Evolutionary conservation across 2,888 invertebrate genomes (phyloP), one percentile per base, ranked within the genome.

Genomic region (Cephus pygmeus): DNA sequence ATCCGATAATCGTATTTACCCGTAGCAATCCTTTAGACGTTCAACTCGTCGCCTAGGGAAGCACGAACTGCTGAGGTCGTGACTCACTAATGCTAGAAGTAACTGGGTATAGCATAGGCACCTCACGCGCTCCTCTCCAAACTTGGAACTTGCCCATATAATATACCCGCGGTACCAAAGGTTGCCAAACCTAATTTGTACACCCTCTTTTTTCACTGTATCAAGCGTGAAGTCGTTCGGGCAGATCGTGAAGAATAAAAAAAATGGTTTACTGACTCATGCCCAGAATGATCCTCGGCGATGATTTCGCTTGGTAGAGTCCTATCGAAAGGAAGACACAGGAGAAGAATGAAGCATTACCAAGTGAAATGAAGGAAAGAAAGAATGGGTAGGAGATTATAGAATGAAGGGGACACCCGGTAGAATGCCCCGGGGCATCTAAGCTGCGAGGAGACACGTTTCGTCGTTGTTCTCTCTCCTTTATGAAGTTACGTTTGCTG

Each of bases 401-500:
- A 56, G 2, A 56, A 56, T 0, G 9, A 23, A 56, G 15, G 23
- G 23, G 56, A 56, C 56, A 56, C 23, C 56, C 56, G 56, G 6
- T 56, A 23, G 56, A 56, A 56, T 56, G 1, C 56, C 56, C 56
- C 9, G 11, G 56, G 56, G 56, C 23, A 56, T 56, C 23, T 23
- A 23, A 56, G 56, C 56, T 56, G 23, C 23, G 23, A 9, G 56
- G 23, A 56, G 56, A 56, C 76, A 76, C 76, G 76, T 76, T 76
- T 73, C 73, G 56, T 73, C 73, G 73, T 76, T 73, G 73, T 71
- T 76, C 76, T 73, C 76, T 76, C 76, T 76, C 73, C 68, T 76
- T 76, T 76, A 76, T 56, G 76, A 76, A 73, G 73, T 76, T 76
- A 76, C 68, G 76, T 76, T 73, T 76, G 36, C 56, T 73, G 56